Conservation (phyloP, 2,888 invertebrate species). For the Leptarthrus brevirostris region DNA sequence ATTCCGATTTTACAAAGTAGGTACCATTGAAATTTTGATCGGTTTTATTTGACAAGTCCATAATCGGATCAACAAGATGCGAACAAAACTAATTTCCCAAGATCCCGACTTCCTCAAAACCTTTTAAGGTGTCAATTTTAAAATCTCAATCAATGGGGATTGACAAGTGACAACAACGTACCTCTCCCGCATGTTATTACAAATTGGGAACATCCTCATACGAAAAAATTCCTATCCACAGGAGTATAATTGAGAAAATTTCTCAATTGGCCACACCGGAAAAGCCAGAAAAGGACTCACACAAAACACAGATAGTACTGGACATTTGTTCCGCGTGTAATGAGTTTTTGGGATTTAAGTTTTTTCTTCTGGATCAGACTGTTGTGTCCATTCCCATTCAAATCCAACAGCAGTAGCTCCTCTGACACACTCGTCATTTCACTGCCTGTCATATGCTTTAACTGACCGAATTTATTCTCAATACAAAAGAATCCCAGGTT, state of each 20-base stretch:
- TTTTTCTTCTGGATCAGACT: slow-evolving; percentile 13
- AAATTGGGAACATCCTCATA: slow-evolving; percentile 31
- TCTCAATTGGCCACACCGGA: slow-evolving; percentile 20
- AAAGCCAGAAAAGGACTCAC: not conserved
- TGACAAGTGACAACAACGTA: slow-evolving; percentile 21
- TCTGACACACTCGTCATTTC: slow-evolving; percentile 13
- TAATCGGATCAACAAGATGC: slow-evolving; percentile 34
- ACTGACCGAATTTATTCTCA: not conserved
- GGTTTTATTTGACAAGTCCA: slow-evolving; percentile 11
- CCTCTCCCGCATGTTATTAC: slow-evolving; percentile 26
- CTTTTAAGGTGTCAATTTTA: slow-evolving; percentile 33
- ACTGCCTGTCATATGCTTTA: slow-evolving; percentile 3
- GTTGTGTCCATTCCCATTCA: slow-evolving; percentile 21
- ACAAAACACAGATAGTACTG: not conserved
- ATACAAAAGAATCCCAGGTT: slow-evolving; percentile 53
- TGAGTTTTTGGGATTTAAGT: slow-evolving; percentile 53
- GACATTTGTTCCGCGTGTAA: slow-evolving; percentile 51
- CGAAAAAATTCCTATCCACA: not conserved
- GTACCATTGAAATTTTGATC: not conserved
- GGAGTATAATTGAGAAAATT: slow-evolving; percentile 47
- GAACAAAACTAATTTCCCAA: slow-evolving; percentile 39
- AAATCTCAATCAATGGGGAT: slow-evolving; percentile 21
- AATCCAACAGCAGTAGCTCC: slow-evolving; percentile 12
- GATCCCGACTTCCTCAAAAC: slow-evolving; percentile 32
- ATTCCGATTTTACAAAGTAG: not conserved